Evolutionary conservation across 2,888 invertebrate genomes (phyloP).

Genomic region (Luffia ferchaultella): DNA sequence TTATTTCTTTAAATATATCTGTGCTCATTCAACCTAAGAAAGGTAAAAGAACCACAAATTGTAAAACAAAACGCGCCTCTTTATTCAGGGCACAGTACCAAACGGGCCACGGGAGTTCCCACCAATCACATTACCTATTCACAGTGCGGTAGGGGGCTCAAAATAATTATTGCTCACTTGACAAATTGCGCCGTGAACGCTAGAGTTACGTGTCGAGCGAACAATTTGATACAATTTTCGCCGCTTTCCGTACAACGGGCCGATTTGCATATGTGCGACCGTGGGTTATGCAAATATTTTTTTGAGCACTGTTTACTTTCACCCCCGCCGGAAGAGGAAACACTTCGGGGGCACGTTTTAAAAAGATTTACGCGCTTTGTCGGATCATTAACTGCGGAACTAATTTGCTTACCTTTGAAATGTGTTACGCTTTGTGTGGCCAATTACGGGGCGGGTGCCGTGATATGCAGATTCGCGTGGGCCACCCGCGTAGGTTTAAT

Average conservation of each 20-base stretch:
- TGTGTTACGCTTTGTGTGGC: constrained; percentile 57
- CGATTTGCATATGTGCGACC: constrained; percentile 56
- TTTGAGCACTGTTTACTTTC: constrained; percentile 47
- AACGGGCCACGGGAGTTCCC: constrained; percentile 1
- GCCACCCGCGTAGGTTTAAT: background rate
- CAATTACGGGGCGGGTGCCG: constrained; percentile 51
- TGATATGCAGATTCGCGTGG: constrained; percentile 51
- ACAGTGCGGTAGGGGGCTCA: constrained; percentile 30
- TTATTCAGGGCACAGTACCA: no score
- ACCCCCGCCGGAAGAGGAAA: constrained; percentile 46
- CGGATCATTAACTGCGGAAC: constrained; percentile 65
- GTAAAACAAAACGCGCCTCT: no score
- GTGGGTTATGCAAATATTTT: constrained; percentile 62
- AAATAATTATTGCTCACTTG: constrained; percentile 60
- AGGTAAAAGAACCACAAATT: no score
- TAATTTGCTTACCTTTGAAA: constrained; percentile 67
- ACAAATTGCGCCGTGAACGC: constrained; percentile 49
- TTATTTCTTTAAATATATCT: no score
- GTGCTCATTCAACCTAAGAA: no score
- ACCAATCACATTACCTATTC: constrained; percentile 20
- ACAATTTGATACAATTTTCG: constrained; percentile 66
- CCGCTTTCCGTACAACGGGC: constrained; percentile 36
- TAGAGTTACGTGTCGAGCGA: constrained; percentile 49
- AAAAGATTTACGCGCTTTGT: constrained; percentile 66
- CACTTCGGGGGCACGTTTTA: constrained; percentile 54